Base-by-base conservation (phyloP, 2,113 vertebrate species). In the Peucedramus taeniatus region DNA sequence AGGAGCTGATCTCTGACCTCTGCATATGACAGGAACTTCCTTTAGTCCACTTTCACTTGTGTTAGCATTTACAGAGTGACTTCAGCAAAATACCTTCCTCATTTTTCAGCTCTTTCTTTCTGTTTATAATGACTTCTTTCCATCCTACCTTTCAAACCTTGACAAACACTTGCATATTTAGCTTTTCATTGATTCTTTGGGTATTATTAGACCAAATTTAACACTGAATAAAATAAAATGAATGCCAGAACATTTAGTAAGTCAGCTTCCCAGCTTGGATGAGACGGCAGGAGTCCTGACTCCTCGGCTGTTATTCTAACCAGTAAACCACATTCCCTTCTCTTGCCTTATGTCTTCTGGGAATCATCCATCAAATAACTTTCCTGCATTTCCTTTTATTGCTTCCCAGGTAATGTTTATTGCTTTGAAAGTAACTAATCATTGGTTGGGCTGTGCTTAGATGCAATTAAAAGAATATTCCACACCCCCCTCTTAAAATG, bases 341-440 rank as follows among this genome's bases (percentile, higher is more conserved):
- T 89, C 95, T 80, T 94, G 56, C 72, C 79, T 93, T 90, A 89
- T 71, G 80, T 86, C 88, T 92, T 86, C 69, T 89, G 92, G 94
- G 94, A 96, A 81, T 88, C 92, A 96, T 96, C 65, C 51, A 88
- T 97, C 96, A 97, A 87, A 79, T 87, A 96, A 94, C 84, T 92
- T 94, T 56, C 92, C 72, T 95, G 89, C 94, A 96, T 87, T 96
- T 93, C 82, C 79, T 96, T 97, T 97, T 96, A 97, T 97, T 91
- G 92, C 96, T 94, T 97, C 91, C 85, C 95, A 97, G 96, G 97
- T 96, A 97, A 97, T 96, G 96, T 97, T 96, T 96, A 97, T 96
- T 96, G 94, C 97, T 93, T 83, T 65, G 91, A 93, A 97, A 97
- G 89, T 96, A 96, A 95, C 96, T 94, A 96, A 96, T 97, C 49